Evolutionary conservation across 2,888 invertebrate genomes (phyloP), one percentile per base, ranked within the genome.

Genomic region (Cistogaster globosa): DNA sequence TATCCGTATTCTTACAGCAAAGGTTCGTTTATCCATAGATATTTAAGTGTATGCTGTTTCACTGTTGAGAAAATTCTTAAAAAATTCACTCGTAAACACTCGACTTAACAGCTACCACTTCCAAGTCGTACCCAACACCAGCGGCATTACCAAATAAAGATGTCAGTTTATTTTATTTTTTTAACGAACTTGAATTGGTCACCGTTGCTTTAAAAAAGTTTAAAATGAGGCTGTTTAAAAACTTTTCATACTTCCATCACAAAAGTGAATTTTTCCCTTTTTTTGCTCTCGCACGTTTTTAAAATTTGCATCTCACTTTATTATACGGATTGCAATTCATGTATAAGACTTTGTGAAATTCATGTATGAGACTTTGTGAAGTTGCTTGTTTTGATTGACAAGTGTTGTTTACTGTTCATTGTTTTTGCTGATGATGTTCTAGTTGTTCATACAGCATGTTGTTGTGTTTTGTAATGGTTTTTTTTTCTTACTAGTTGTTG

Each of bases 341-440:
- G 26, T 51, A 36, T 67, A 20, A 60, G 60, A 14, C 22, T 58
- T 45, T 68, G 76, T 65, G n/a, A 71, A 65, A 45, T 80, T 58
- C n/a, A n/a, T 53, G 26, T 51, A 36, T 67, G 32, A 60, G 60
- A 14, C 22, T 58, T 45, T 68, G 76, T 65, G n/a, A 71, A 65
- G 53, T 80, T 58, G 20, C 45, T 65, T 81, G 74, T 81, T 85
- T 85, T 85, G 78, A 82, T 82, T 85, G 78, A 85, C 77, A 74
- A 81, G 84, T 85, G 81, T 85, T 82, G 69, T 78, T 78, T 75
- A 74, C 69, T 62, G 18, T 63, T 72, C 63, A 78, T 72, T 62
- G 72, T 62, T 72, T 58, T 36, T 60, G 38, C 32, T 76, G 42
- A 42, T 42, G 83, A 62, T 74, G 55, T 48, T 48, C 68, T 63